phyloP scores from a whole-genome alignment of 1,140 invertebrate species.

The Mercenaria mercenaria region DNA sequence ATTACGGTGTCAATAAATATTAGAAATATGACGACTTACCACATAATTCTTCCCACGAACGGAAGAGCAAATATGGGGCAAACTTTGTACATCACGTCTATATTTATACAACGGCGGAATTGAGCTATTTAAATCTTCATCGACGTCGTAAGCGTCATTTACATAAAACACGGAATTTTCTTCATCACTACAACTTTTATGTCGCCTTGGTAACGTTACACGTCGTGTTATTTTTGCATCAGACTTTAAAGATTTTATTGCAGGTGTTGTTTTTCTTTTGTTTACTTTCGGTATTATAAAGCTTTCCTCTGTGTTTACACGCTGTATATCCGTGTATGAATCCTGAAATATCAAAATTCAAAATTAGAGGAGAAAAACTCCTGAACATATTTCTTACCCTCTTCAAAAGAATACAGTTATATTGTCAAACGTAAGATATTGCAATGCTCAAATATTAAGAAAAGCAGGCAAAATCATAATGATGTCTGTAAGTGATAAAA shows the following conservation, averaged over 20 bases:
- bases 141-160: slow-evolving; percentile 68
- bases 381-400: too few species aligned
- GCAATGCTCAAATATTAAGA: too few species aligned
- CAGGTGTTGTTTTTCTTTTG: neutral
- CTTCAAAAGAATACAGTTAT: too few species aligned
- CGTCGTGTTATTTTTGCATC: slow-evolving; percentile 23
- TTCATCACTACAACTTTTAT: slow-evolving; percentile 46
- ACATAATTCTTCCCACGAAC: slow-evolving; percentile 31
- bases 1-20: too few species aligned
- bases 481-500: too few species aligned
- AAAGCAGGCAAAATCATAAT: too few species aligned
- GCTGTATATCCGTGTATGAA: neutral
- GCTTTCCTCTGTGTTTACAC: neutral
- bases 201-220: slow-evolving; percentile 58
- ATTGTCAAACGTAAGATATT: too few species aligned
- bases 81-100: slow-evolving; percentile 19
- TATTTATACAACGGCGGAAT: slow-evolving; percentile 49
- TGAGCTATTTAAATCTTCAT: slow-evolving; percentile 67
- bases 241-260: neutral
- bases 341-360: too few species aligned
- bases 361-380: too few species aligned
- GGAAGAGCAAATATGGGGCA: neutral
- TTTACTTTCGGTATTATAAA: neutral
- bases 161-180: slow-evolving; percentile 39
- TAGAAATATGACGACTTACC: too few species aligned